phyloP scores from a whole-genome alignment of 35 echinoderm and acorn worm genomes.

The Patiria miniata region DNA sequence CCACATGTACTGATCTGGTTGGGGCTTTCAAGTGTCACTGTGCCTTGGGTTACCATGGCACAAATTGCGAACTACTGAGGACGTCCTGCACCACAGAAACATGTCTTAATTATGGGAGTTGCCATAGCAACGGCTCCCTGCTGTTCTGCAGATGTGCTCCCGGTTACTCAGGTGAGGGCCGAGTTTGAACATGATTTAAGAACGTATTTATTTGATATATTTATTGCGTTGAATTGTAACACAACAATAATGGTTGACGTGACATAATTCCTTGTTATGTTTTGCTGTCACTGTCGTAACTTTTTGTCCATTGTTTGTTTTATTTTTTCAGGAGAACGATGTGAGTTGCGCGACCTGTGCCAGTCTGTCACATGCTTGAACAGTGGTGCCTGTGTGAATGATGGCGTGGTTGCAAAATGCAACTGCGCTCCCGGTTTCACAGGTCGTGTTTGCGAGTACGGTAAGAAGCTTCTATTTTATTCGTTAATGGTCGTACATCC shows the following conservation, averaged over 20 bases:
- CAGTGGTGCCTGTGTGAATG: slow-evolving; percentile 16
- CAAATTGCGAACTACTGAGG: background rate
- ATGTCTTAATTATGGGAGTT: slow-evolving; percentile 49
- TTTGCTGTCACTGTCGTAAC: no score
- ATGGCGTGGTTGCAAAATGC: slow-evolving; percentile 12
- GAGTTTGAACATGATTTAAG: background rate
- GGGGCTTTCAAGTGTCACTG: slow-evolving; percentile 11
- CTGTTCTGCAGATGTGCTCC: slow-evolving; percentile 14
- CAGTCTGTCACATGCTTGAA: background rate
- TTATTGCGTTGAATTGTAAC: no score
- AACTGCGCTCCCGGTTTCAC: slow-evolving; percentile 27
- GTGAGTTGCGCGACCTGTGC: background rate
- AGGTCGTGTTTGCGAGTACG: slow-evolving; percentile 59
- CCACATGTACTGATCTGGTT: slow-evolving; percentile 38
- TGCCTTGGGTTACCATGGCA: slow-evolving; percentile 17
- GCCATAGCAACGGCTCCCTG: background rate
- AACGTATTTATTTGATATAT: no score
- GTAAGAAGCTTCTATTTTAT: slow-evolving; percentile 32
- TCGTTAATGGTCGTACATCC: no score
- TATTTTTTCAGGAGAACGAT: background rate
- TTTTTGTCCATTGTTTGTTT: background rate
- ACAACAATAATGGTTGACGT: no score
- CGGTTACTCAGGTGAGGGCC: slow-evolving; percentile 18
- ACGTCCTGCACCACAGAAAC: background rate
- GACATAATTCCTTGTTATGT: no score